Evolutionary conservation across 2,797 vertebrate genomes (phyloP).

Genomic region (Sebastes variabilis): DNA sequence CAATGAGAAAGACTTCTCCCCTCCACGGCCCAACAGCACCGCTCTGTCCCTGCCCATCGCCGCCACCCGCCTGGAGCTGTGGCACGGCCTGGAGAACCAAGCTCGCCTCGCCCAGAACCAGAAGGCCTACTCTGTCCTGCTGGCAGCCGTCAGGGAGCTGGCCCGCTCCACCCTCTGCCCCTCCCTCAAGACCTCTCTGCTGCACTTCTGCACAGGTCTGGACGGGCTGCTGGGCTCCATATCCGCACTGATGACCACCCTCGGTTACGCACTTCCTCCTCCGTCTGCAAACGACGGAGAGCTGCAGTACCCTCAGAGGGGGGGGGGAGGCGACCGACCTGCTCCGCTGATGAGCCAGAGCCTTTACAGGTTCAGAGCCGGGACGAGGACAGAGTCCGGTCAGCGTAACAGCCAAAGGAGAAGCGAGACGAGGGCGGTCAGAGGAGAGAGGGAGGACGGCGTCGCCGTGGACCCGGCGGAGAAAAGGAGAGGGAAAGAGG

Average conservation of each 20-base stretch:
- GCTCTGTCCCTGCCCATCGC: slow-evolving; percentile 91
- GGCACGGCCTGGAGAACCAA: slow-evolving; percentile 93
- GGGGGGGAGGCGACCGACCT: slow-evolving; percentile 49
- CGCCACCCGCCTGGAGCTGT: slow-evolving; percentile 92
- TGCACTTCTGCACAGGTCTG: slow-evolving; percentile 94
- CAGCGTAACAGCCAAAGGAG: slow-evolving; percentile 45
- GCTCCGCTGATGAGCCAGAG: slow-evolving; percentile 77
- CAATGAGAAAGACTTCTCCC: slow-evolving; percentile 96
- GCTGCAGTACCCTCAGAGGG: slow-evolving; percentile 48
- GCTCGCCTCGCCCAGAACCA: slow-evolving; percentile 94
- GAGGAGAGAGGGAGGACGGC: slow-evolving; percentile 58
- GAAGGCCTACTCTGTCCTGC: slow-evolving; percentile 91
- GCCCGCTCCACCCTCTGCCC: slow-evolving; percentile 89
- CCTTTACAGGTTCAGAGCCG: slow-evolving; percentile 53
- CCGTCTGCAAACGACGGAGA: slow-evolving; percentile 28
- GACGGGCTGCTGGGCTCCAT: slow-evolving; percentile 94
- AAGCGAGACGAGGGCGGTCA: slow-evolving; percentile 31
- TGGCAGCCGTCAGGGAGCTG: slow-evolving; percentile 90
- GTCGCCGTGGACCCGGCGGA: slow-evolving; percentile 32
- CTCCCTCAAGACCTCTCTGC: slow-evolving; percentile 89
- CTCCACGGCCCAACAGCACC: slow-evolving; percentile 89
- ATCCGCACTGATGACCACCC: slow-evolving; percentile 91
- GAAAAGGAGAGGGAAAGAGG: slow-evolving; percentile 62
- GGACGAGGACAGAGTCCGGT: slow-evolving; percentile 37
- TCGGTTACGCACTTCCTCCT: slow-evolving; percentile 86